Evolutionary conservation across 2,888 invertebrate genomes (phyloP).

Genomic region (Troglohyphantes excavatus): DNA sequence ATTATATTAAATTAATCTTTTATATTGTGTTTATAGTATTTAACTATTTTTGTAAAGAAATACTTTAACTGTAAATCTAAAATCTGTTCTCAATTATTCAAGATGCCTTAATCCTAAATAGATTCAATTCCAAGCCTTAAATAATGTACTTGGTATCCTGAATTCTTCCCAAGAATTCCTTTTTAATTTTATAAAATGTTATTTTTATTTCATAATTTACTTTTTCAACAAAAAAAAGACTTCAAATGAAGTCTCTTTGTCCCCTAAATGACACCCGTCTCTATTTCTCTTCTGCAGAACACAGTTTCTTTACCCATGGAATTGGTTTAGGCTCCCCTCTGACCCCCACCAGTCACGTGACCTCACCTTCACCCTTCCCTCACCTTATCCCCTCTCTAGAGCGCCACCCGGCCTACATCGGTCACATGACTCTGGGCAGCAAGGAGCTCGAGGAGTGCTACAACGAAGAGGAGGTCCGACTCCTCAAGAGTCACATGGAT

Average conservation of each 20-base stretch:
- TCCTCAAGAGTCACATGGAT: slow-evolving; percentile 64
- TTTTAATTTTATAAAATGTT: slow-evolving; percentile 19
- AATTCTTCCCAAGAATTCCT: slow-evolving; percentile 31
- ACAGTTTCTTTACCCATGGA: slow-evolving; percentile 78
- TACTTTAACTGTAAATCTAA: too few species aligned
- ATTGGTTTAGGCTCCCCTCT: slow-evolving; percentile 78
- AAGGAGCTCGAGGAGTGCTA: slow-evolving; percentile 74
- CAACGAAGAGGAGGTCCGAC: slow-evolving; percentile 46
- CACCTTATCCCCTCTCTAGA: slow-evolving; percentile 86
- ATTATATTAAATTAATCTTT: too few species aligned
- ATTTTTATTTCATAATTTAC: slow-evolving; percentile 20
- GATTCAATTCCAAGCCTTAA: too few species aligned
- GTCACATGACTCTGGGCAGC: slow-evolving; percentile 73
- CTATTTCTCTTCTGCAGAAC: slow-evolving; percentile 76
- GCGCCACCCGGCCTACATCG: slow-evolving; percentile 68
- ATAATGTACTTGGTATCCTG: slow-evolving; percentile 35
- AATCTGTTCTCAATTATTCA: too few species aligned
- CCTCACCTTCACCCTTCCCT: slow-evolving; percentile 88
- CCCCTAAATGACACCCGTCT: slow-evolving; percentile 61
- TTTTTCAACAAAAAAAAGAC: slow-evolving; percentile 9
- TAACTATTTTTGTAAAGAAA: too few species aligned
- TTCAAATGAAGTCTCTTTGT: slow-evolving; percentile 1
- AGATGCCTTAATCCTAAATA: too few species aligned
- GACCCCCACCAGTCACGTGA: slow-evolving; percentile 80
- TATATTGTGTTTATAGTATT: too few species aligned